Conservation (phyloP, 2,888 invertebrate genomes). For the Acanthosoma haemorrhoidale region DNA sequence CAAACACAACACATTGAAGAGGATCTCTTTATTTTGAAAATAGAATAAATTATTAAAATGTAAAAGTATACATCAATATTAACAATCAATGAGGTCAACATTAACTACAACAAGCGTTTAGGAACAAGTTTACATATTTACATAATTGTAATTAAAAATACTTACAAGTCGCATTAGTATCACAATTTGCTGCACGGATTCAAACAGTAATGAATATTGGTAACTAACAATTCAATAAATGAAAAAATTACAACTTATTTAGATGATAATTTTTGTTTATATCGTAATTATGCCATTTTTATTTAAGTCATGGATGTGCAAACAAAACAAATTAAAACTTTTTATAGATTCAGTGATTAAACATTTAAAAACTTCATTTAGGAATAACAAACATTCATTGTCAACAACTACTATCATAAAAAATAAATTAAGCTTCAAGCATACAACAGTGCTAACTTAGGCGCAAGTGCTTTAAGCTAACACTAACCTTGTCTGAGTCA, state of each 20-base stretch:
- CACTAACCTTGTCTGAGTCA: slow-evolving; percentile 79
- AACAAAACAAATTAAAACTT: too few species aligned
- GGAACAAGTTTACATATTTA: not conserved
- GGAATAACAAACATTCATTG: too few species aligned
- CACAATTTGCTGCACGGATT: not conserved
- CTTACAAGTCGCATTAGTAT: not conserved
- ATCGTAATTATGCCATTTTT: too few species aligned
- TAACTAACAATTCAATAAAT: not conserved
- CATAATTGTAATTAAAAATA: slow-evolving; percentile 7
- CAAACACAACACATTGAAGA: not conserved
- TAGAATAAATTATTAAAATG: not conserved
- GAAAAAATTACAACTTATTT: not conserved
- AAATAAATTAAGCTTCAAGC: too few species aligned
- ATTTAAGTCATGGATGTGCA: too few species aligned
- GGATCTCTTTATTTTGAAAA: not conserved
- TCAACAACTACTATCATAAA: too few species aligned
- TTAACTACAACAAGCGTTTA: not conserved
- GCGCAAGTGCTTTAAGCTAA: not conserved
- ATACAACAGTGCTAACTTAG: not conserved
- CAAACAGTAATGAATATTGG: not conserved
- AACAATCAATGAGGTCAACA: not conserved
- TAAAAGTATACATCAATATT: not conserved
- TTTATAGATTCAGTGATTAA: too few species aligned
- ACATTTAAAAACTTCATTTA: too few species aligned
- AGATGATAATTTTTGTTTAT: too few species aligned